Percentiles rank a stretch among this genome's conserved stretches.
Evolutionary conservation across 2,888 invertebrate species (phyloP).

Genomic region (Phrixothrix hirtus): DNA sequence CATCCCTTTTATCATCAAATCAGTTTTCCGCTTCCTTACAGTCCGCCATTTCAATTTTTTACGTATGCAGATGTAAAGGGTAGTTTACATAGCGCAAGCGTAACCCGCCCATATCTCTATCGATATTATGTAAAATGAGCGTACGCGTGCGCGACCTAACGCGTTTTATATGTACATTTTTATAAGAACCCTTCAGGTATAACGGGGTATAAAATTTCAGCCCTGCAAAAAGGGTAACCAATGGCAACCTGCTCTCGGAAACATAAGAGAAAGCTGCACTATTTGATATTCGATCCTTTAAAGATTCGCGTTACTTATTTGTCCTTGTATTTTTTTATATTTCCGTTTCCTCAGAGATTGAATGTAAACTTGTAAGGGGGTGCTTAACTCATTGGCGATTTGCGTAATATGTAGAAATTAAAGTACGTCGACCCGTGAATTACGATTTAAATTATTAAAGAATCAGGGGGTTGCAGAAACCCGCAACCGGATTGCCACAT

Average conservation of each 20-base stretch:
- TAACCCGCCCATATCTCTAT: conserved; percentile 55
- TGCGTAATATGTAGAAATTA: not conserved
- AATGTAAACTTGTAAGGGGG: no score
- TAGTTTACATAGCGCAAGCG: conserved; percentile 52
- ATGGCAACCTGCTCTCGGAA: conserved; percentile 46
- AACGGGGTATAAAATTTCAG: conserved; percentile 50
- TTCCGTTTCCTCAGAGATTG: conserved; percentile 15
- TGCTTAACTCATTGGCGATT: no score
- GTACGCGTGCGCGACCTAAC: conserved; percentile 53
- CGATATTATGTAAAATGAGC: conserved; percentile 56
- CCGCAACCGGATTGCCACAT: conserved; percentile 45
- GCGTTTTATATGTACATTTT: conserved; percentile 56
- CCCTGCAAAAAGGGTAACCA: conserved; percentile 51
- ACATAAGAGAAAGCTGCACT: not conserved
- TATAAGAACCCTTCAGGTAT: conserved; percentile 50
- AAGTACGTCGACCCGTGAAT: no score
- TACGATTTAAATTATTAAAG: conserved; percentile 11
- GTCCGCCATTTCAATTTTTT: conserved; percentile 48
- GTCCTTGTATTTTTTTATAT: conserved; percentile 31
- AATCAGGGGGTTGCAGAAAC: conserved; percentile 14
- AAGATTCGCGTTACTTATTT: conserved; percentile 43
- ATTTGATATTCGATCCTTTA: conserved; percentile 45
- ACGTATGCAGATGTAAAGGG: conserved; percentile 52
- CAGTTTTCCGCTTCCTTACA: conserved; percentile 1
- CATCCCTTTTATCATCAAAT: not conserved